Evolutionary conservation across 92 coral and sea anemone genomes (phyloP).

Genomic region (Palythoa heliodiscus): DNA sequence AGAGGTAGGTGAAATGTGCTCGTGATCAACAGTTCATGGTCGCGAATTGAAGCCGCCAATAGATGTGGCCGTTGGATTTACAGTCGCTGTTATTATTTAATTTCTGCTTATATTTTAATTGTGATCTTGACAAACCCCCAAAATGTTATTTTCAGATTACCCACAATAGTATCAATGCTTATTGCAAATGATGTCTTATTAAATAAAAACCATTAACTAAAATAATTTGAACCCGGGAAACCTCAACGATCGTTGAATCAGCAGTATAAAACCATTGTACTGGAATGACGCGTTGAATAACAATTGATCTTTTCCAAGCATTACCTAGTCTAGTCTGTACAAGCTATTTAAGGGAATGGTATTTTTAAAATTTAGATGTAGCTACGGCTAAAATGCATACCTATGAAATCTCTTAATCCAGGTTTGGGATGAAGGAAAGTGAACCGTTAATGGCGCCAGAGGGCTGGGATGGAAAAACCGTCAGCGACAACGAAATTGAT

Average conservation of each 20-base stretch:
- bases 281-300: conserved; percentile 13
- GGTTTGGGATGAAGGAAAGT: conserved; percentile 47
- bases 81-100: neutral
- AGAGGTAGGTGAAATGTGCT: conserved; percentile 27
- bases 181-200: neutral
- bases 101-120: neutral
- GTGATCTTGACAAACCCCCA: neutral
- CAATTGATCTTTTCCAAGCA: conserved; percentile 27
- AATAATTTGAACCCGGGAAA: conserved; percentile 18
- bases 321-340: neutral
- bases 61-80: neutral
- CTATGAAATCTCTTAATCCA: neutral
- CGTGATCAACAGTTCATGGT: conserved; percentile 33
- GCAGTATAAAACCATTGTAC: conserved; percentile 5
- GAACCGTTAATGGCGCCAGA: conserved; percentile 39
- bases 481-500: conserved; percentile 31
- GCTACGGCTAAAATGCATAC: neutral
- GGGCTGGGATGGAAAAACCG: conserved; percentile 48
- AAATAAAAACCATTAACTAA: neutral
- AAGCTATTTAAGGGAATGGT: neutral
- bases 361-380: neutral
- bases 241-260: conserved; percentile 23
- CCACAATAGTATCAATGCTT: neutral
- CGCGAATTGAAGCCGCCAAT: conserved; percentile 18
- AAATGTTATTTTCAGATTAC: neutral